Conservation (phyloP, 2,113 vertebrate genomes). For the Upupa epops region DNA sequence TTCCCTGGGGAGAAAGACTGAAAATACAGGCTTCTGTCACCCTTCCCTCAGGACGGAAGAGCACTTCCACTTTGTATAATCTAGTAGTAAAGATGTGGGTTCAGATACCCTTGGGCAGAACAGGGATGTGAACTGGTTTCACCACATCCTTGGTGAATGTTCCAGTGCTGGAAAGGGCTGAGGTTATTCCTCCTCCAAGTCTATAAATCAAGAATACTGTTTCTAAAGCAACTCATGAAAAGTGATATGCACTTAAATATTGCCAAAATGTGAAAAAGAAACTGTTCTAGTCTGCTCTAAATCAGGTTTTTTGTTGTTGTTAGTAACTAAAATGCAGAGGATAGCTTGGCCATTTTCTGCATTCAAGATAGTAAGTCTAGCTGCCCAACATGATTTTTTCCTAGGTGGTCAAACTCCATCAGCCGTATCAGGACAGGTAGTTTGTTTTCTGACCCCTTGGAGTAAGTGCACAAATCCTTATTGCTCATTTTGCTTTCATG, state of each 20-base stretch:
- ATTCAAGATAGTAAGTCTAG: neutral
- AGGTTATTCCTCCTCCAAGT: neutral
- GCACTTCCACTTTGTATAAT: constrained; percentile 1
- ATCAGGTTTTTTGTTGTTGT: neutral
- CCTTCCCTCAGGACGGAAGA: neutral
- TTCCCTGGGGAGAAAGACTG: neutral
- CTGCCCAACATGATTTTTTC: neutral
- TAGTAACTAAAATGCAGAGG: neutral
- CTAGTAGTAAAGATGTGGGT: neutral
- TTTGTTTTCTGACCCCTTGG: neutral
- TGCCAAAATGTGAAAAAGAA: neutral
- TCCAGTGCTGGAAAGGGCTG: neutral
- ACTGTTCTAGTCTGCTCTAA: neutral
- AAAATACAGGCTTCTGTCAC: neutral
- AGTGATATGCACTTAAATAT: neutral
- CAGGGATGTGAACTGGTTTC: constrained; percentile 30
- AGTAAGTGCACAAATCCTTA: neutral
- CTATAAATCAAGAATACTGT: neutral
- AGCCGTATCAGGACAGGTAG: neutral
- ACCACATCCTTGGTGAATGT: neutral
- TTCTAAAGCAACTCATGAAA: neutral
- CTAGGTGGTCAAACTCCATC: neutral
- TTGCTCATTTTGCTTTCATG: neutral
- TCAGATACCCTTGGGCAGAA: neutral
- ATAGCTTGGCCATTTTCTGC: neutral